A percentile compares a stretch with the other conserved stretches of the same genome.
These are phyloP conservation scores for Torymus auratus DNA, from an alignment of 2,888 invertebrate species.

Conservation along the genomic window DNA sequence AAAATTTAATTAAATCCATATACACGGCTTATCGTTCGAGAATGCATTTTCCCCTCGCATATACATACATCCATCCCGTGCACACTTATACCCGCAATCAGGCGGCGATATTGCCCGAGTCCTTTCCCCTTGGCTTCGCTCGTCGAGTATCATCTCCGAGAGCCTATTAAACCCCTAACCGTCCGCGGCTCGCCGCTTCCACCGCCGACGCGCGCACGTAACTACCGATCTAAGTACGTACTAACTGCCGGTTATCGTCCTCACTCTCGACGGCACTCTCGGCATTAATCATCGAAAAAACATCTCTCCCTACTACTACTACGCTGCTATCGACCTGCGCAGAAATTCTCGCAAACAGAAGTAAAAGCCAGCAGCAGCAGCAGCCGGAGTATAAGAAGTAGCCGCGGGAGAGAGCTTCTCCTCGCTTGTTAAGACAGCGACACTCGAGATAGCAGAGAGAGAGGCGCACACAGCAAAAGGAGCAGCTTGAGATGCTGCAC, in stretches of 20 bases:
- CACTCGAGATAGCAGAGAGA: slow-evolving; percentile 40
- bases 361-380: slow-evolving; percentile 12
- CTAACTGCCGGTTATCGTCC: slow-evolving; percentile 66
- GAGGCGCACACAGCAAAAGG: not conserved
- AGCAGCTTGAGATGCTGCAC: slow-evolving; percentile 9
- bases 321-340: slow-evolving; percentile 5
- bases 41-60: too few species aligned
- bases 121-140: too few species aligned
- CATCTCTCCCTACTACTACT: not conserved
- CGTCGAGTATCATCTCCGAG: slow-evolving; percentile 34
- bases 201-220: not conserved
- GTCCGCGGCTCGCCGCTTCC: too few species aligned
- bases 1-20: too few species aligned
- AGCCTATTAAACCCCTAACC: slow-evolving; percentile 42
- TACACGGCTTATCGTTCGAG: too few species aligned
- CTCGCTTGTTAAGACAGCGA: slow-evolving; percentile 51
- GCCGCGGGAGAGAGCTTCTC: slow-evolving; percentile 17
- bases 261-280: slow-evolving; percentile 12
- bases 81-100: too few species aligned
- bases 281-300: slow-evolving; percentile 38
- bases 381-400: slow-evolving; percentile 16
- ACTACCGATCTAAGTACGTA: slow-evolving; percentile 61
- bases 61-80: too few species aligned
- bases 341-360: slow-evolving; percentile 22
- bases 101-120: too few species aligned